Base-by-base conservation (phyloP, 1,140 invertebrate species). In the Holotrichia oblita region DNA sequence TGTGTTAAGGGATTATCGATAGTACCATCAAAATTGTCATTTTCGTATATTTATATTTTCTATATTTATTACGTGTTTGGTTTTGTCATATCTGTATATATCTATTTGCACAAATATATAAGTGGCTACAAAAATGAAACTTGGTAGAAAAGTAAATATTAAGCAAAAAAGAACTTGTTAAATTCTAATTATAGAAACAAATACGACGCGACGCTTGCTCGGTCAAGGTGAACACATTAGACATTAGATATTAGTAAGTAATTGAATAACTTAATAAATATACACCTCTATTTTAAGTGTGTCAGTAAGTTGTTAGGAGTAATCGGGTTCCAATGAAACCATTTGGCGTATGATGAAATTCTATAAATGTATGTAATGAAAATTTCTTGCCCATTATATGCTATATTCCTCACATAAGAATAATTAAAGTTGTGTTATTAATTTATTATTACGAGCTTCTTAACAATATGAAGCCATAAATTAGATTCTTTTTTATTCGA, bases 131-230 rank as follows among this genome's bases (percentile, higher is more conserved):
- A 34, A 34, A 34, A 4, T 34, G 27, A 34, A 34, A 34, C 27
- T 34, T 34, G 27, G 27, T 4, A 34, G 27, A 34, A 34, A 55
- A 55, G 48, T 17, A n/a, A 55, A 17, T 55, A 55, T 17, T 17
- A n/a, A 55, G n/a, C n/a, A 55, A 55, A 55, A 17, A 55, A n/a
- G n/a, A 55, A 55, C 48, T 55, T 17, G 48, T 14, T 17, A 55
- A 17, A 55, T 55, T 55, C 48, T 55, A 55, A 55, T 55, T 55
- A 55, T 55, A 55, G 48, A 55, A 55, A 55, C 48, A 55, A 55
- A 55, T 55, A 55, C n/a, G 14, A 17, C n/a, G n/a, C n/a, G 14
- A 17, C 14, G n/a, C 6, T 17, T n/a, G 48, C 48, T 14, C 17
- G 48, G 48, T 55, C 48, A 55, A 55, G 48, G 48, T 17, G 14